These are phyloP conservation scores for Nothobranchius kuhntae DNA, from an alignment of 2,113 vertebrate species.

Conservation along the genomic window DNA sequence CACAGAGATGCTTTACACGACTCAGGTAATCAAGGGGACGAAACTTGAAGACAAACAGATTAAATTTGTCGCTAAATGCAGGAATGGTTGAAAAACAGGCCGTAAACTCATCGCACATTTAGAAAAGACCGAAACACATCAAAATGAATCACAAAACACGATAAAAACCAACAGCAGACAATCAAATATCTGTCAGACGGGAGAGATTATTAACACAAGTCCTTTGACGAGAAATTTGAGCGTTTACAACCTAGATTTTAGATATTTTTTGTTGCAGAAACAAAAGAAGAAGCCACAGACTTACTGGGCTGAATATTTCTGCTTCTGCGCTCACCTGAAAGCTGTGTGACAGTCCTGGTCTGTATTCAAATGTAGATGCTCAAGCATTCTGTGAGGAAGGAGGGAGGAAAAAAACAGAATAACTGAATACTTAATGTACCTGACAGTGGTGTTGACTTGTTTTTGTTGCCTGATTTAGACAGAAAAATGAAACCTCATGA, in stretches of 20 bases:
- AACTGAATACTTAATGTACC: slow-evolving; percentile 78
- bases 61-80: background rate
- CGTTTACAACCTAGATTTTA: slow-evolving; percentile 26
- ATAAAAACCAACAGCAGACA: slow-evolving; percentile 58
- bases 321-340: slow-evolving; percentile 71
- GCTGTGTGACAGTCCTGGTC: slow-evolving; percentile 74
- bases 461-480: slow-evolving; percentile 62
- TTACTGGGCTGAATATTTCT: slow-evolving; percentile 67
- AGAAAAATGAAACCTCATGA: slow-evolving; percentile 29
- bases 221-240: slow-evolving; percentile 44
- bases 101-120: slow-evolving; percentile 63
- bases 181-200: slow-evolving; percentile 58
- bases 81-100: slow-evolving; percentile 21
- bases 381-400: slow-evolving; percentile 58
- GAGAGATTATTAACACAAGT: slow-evolving; percentile 61
- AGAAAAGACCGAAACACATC: slow-evolving; percentile 39
- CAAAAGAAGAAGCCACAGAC: slow-evolving; percentile 55
- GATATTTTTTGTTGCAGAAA: slow-evolving; percentile 45
- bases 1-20: slow-evolving; percentile 39
- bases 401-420: slow-evolving; percentile 63
- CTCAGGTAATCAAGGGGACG: slow-evolving; percentile 7
- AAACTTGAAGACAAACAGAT: background rate
- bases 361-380: slow-evolving; percentile 74
- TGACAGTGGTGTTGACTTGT: slow-evolving; percentile 72
- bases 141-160: slow-evolving; percentile 42